phyloP scores from a whole-genome alignment of 2,113 vertebrate genomes.

The Forbesichthys papilliferus region DNA sequence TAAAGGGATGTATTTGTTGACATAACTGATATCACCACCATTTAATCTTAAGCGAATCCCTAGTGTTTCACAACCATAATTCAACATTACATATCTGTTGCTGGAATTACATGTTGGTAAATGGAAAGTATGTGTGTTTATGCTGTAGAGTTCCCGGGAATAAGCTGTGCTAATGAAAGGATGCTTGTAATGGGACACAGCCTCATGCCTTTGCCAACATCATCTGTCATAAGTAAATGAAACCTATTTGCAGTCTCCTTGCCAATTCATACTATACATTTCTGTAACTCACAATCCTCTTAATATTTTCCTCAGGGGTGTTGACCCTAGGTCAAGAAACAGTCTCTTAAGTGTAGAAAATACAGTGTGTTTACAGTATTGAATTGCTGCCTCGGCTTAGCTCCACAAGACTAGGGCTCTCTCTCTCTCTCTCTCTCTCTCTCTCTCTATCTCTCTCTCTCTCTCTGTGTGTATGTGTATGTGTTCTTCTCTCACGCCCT shows the following conservation, averaged over 20 bases:
- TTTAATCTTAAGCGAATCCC: neutral
- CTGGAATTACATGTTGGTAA: slow-evolving; percentile 16
- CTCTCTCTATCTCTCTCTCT: slow-evolving; percentile 19
- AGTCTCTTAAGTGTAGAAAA: neutral
- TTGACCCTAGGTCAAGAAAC: slow-evolving; percentile 33
- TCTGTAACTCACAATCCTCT: neutral
- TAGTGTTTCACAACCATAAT: neutral
- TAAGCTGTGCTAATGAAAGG: slow-evolving; percentile 7
- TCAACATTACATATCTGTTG: slow-evolving; percentile 6
- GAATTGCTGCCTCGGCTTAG: slow-evolving; percentile 47
- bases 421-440: slow-evolving; percentile 15
- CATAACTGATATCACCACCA: slow-evolving; percentile 25
- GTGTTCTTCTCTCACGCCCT: slow-evolving; percentile 65
- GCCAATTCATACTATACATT: too few relatives aligned
- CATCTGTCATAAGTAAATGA: too few relatives aligned
- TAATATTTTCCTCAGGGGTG: neutral
- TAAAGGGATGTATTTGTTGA: too few relatives aligned
- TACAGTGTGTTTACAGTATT: slow-evolving; percentile 63
- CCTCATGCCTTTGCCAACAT: too few relatives aligned
- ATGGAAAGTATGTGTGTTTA: too few relatives aligned
- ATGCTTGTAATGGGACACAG: slow-evolving; percentile 3
- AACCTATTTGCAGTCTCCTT: too few relatives aligned
- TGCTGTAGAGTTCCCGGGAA: too few relatives aligned
- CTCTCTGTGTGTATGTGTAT: slow-evolving; percentile 40
- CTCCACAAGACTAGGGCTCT: slow-evolving; percentile 45